These are phyloP conservation scores for Phortica okadai DNA, from an alignment of 2,888 invertebrate genomes.

Conservation along the genomic window DNA sequence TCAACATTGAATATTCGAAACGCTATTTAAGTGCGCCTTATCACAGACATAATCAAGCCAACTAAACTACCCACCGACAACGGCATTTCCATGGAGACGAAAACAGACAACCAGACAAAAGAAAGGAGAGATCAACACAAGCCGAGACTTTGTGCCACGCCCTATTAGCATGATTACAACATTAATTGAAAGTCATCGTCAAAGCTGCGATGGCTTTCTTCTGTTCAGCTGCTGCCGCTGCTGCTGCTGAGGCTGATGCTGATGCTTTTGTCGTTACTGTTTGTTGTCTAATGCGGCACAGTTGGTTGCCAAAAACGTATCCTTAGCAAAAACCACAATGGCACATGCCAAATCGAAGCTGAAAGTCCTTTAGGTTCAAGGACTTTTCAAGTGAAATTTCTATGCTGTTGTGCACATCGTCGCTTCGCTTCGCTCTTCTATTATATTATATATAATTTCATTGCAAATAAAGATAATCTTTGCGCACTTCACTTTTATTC, in stretches of 20 bases:
- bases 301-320: slow-evolving; percentile 24
- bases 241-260: background rate
- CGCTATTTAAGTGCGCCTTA: slow-evolving; percentile 25
- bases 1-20: slow-evolving; percentile 13
- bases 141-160: background rate
- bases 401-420: background rate
- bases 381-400: slow-evolving; percentile 48
- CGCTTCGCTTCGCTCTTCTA: background rate
- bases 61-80: background rate
- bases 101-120: slow-evolving; percentile 35
- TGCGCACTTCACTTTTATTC: slow-evolving; percentile 31
- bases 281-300: slow-evolving; percentile 21
- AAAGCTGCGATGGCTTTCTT: background rate
- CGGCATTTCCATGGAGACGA: background rate
- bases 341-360: background rate
- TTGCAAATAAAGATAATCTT: slow-evolving; percentile 66
- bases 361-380: slow-evolving; percentile 61
- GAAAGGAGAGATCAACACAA: background rate
- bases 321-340: background rate
- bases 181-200: background rate
- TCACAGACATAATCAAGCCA: slow-evolving; percentile 46
- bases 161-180: slow-evolving; percentile 1
- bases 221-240: background rate
- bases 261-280: background rate
- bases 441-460: slow-evolving; percentile 51